Evolutionary conservation across 2,113 vertebrate genomes (phyloP).

Genomic region (Mormoops blainvillei): DNA sequence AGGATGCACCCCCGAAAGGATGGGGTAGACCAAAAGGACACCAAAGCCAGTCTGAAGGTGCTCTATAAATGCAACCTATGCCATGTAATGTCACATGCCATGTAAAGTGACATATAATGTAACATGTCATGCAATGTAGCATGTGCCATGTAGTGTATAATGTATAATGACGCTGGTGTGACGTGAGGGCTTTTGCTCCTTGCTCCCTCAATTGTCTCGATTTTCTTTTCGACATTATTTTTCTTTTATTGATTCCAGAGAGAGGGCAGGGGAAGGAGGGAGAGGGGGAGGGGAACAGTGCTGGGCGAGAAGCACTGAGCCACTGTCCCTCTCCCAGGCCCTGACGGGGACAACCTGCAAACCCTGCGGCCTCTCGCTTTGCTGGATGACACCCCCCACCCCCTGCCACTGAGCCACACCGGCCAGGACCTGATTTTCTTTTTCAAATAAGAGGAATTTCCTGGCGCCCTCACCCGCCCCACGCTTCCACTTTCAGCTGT

Average conservation of each 20-base stretch:
- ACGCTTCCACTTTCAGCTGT: neutral
- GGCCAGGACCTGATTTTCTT: neutral
- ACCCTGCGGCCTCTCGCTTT: neutral
- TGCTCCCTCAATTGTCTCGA: neutral
- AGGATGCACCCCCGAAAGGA: neutral
- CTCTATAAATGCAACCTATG: accelerated
- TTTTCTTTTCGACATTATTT: neutral
- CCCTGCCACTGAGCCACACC: neutral
- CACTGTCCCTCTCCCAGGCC: neutral
- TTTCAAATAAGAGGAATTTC: neutral
- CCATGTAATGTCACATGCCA: neutral
- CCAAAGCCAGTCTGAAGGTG: accelerated
- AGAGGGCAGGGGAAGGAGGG: neutral
- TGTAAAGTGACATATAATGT: neutral
- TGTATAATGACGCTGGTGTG: accelerated
- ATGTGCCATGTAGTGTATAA: neutral
- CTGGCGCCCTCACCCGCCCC: accelerated
- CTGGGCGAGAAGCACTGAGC: neutral
- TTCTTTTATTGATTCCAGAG: neutral
- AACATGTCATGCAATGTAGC: neutral
- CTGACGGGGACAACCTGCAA: accelerated
- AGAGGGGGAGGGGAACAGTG: neutral
- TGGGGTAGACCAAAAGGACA: neutral
- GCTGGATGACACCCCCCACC: neutral
- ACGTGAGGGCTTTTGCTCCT: neutral